Base-by-base conservation (phyloP, 2,888 invertebrate species). In the Hirtodrosophila duncani region DNA sequence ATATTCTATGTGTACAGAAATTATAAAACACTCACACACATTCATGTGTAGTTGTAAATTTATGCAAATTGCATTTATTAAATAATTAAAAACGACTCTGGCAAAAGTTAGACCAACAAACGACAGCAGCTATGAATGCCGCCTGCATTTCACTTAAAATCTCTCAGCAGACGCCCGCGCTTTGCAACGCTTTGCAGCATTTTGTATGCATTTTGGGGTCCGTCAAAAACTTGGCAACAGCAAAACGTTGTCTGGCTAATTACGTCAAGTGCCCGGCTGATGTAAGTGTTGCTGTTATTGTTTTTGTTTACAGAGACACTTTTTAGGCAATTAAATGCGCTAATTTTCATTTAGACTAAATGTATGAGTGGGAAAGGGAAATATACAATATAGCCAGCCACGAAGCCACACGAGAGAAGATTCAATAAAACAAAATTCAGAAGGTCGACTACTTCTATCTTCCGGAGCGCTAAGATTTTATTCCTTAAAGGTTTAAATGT, bases 281-380 rank as follows among this genome's bases (percentile, higher is more conserved):
- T 44, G 38, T 29, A 41, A 24, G 20, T 34, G 52, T 16, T 31
- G 34, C 13, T 48, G 42, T 34, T 29, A 30, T 43, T 62, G 66
- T n/a, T n/a, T n/a, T n/a, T n/a, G 30, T 45, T 62, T 49, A n/a
- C 21, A 20, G 70, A 67, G 67, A 77, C 82, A 77, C 72, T 81
- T 75, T 77, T 77, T 67, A 46, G 82, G 78, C 79, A 80, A 80
- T 80, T 80, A 80, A 80, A 75, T 78, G 81, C 67, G 83, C 81
- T 83, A 83, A 80, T 83, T 82, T 82, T 79, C 72, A 62, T 69
- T 65, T 78, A 55, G 33, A 63, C 24, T 34, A 31, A 13, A 18
- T 23, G 21, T 11, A 10, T 26, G 34, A 21, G 17, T n/a, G n/a
- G n/a, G n/a, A n/a, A n/a, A n/a, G n/a, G n/a, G n/a, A n/a, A n/a